Base-by-base conservation (phyloP, 1,140 invertebrate species). In the Colletes latitarsis region DNA sequence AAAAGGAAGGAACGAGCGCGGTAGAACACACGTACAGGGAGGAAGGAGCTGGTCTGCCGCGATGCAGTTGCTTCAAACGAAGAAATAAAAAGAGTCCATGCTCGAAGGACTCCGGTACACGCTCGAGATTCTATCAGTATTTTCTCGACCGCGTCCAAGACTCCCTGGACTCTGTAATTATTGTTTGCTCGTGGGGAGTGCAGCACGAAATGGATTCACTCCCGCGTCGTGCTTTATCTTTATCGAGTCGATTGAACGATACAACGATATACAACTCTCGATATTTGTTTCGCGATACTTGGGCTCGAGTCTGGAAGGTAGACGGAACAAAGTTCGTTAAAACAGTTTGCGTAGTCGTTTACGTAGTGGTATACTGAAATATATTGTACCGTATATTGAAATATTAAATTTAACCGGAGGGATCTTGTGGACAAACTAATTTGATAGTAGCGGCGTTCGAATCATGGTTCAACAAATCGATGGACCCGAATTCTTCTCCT, bases 61-160 rank as follows among this genome's bases (percentile, higher is more conserved):
- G 39, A 39, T 21, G 52, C 55, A 9, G 70, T 63, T 67, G 68
- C 58, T 60, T 69, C 63, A 1, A 55, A 41, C 66, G 71, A 68
- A 70, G 67, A 86, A 86, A 86, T 86, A 83, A 84, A 30, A 86
- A 86, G 79, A 70, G 43, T 49, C n/a, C 4, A 78, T 15, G 6
- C 12, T 9, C 17, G 4, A 2, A 15, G 14, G 41, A 21, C 17
- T 12, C n/a, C 9, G 57, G 39, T 70, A 39, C 77, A 57, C 52
- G n/a, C 57, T 63, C 57, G 71, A 86, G 81, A 85, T 85, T 76
- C 66, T 74, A 82, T 82, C 84, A 73, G 52, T 82, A 80, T 79
- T 80, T 82, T 76, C 78, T 77, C 55, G 66, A 46, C 55, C 66
- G 71, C 30, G 67, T 62, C 62, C 77, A 68, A 71, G 53, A 57